Evolutionary conservation across 2,888 invertebrate genomes (phyloP), one percentile per base, ranked within the genome.

Genomic region (Gortyna flavago): DNA sequence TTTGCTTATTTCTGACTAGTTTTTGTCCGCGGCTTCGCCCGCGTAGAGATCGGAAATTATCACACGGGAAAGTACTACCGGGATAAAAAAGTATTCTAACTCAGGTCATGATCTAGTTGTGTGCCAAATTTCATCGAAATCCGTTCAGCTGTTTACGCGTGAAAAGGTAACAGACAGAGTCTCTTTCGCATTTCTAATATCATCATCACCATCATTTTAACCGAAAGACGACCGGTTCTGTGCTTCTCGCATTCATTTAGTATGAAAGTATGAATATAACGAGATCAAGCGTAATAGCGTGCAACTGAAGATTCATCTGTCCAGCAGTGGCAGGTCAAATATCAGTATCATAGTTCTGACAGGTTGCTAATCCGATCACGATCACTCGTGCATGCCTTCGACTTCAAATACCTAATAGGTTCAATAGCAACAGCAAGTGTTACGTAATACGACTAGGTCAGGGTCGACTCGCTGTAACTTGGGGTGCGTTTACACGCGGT

Each of bases 391-490:
- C 25, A 41, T 21, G 29, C 41, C n/a, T 76, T 65, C 65, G 35
- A 81, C 61, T 67, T 57, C 18, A 25, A 61, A 75, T 25, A 71
- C 57, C 16, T 75, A 62, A 75, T 67, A 35, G 32, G 11, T 71
- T 21, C 54, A 54, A 80, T 75, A 75, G 82, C 70, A 18, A 81
- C 75, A 59, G 77, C 86, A 76, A 85, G 54, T 41, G 77, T 59
- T 64, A 69, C 18, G 67, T 72, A 67, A 67, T 80, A 25, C 32
- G 51, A 35, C 76, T 72, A 21, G 75, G 75, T 16, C 71, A 83
- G 41, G 83, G 77, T 71, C 86, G 38, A 13, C 35, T 44, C 38
- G 29, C 25, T 35, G 25, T 29, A 21, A 11, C 73, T 61, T 54
- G 41, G 2, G 68, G 54, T 38, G 54, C 57, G 59, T 81, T 85